A percentile compares a stretch with the other conserved stretches of the same genome.
Conservation (phyloP, 2,797 vertebrate genomes). For the Dendrocincla tyrannina region DNA sequence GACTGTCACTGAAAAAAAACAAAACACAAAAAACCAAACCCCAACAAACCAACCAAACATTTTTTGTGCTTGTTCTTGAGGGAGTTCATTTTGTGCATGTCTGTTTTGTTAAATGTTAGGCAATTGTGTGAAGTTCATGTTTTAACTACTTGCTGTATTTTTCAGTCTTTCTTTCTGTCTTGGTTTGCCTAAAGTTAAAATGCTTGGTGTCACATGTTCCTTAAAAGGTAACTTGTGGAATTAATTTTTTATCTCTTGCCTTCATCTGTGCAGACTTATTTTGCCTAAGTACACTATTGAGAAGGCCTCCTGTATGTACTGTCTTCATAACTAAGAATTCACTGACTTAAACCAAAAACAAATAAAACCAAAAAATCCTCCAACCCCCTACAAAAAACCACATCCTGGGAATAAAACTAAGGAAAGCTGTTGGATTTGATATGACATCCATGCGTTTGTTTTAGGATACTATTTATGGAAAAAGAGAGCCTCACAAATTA, state of each 20-base stretch:
- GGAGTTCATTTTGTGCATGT: background rate
- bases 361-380: background rate
- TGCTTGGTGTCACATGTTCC: background rate
- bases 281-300: background rate
- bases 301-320: background rate
- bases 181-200: background rate
- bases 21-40: too few species aligned
- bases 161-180: background rate
- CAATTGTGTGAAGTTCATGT: background rate
- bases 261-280: background rate
- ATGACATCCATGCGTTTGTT: background rate
- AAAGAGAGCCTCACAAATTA: background rate
- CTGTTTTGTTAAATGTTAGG: background rate
- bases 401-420: background rate
- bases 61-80: background rate
- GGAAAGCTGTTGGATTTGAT: background rate
- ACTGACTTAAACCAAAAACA: background rate
- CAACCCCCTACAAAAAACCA: fast-evolving
- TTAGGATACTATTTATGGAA: background rate
- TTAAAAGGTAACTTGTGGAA: background rate
- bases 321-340: background rate
- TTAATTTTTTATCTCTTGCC: background rate
- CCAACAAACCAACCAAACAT: background rate
- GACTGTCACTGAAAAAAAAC: background rate
- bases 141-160: background rate